Conservation (phyloP, 2,113 vertebrate genomes). For the Bagarius yarrelli region DNA sequence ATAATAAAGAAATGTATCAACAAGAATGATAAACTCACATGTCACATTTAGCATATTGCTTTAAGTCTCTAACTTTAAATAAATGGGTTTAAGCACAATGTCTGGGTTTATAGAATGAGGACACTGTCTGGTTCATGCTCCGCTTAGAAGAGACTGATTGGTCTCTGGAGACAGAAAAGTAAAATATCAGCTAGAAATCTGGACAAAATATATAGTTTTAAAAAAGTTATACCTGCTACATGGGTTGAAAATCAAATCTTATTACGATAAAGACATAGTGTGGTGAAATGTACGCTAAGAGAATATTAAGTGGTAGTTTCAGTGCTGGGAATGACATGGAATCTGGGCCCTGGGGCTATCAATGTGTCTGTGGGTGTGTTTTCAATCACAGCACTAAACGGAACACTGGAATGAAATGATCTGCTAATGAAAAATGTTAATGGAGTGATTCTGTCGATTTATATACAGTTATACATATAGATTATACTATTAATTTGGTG, state of each 20-base stretch:
- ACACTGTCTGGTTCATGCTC: conserved; percentile 20
- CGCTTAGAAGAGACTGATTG: conserved; percentile 27
- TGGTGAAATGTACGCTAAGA: not conserved
- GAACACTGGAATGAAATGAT: not conserved
- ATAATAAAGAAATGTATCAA: not conserved
- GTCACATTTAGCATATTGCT: not conserved
- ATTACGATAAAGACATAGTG: not conserved
- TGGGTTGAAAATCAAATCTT: not conserved
- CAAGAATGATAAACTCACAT: not conserved
- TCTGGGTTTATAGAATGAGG: not conserved
- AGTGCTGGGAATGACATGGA: conserved; percentile 12
- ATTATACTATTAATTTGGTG: not conserved
- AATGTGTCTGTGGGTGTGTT: conserved; percentile 25
- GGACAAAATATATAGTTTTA: not conserved
- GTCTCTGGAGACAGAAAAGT: conserved; percentile 19
- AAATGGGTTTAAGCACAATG: not conserved
- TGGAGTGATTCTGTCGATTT: not conserved
- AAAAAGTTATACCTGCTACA: not conserved
- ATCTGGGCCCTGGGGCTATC: not conserved
- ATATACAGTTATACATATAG: not conserved
- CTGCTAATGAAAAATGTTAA: conserved; percentile 27
- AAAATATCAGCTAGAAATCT: conserved; percentile 14
- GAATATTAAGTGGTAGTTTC: conserved; percentile 38
- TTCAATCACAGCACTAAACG: conserved; percentile 32
- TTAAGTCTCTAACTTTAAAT: not conserved